phyloP scores from a whole-genome alignment of 1,140 invertebrate species.

The Drosophila nikananu region DNA sequence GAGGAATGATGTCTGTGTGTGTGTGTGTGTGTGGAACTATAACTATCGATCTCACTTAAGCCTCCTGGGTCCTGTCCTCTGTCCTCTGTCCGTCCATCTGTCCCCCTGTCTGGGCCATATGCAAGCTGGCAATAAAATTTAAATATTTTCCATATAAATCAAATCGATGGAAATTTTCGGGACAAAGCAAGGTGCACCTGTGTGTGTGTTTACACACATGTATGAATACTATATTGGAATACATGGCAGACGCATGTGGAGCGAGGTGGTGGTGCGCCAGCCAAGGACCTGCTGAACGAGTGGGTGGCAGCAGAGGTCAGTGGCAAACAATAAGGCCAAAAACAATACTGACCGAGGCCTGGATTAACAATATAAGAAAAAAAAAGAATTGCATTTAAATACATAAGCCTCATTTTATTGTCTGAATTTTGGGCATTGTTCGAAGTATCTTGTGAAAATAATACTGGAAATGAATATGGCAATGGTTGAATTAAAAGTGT shows the following conservation, averaged over 20 bases:
- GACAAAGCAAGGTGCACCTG: conserved; percentile 52
- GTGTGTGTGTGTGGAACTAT: conserved; percentile 39
- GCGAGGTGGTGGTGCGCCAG: neutral
- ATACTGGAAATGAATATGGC: neutral
- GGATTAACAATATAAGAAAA: conserved; percentile 11
- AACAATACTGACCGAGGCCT: neutral
- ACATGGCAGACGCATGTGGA: neutral
- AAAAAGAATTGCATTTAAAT: neutral
- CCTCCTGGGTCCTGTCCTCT: conserved; percentile 39
- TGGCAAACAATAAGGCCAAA: neutral
- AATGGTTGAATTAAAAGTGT: no score
- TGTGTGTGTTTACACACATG: conserved; percentile 13
- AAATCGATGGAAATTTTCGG: conserved; percentile 80
- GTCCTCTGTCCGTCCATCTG: conserved; percentile 5
- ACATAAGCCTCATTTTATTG: conserved; percentile 1
- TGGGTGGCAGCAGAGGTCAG: conserved; percentile 2
- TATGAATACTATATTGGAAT: no score
- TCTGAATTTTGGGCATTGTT: neutral
- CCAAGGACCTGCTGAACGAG: conserved; percentile 56
- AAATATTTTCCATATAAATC: conserved; percentile 84
- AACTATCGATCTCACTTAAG: conserved; percentile 81
- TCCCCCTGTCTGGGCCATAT: conserved; percentile 58
- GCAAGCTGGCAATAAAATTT: conserved; percentile 82
- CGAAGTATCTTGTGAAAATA: neutral
- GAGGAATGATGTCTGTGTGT: no score